A percentile compares a stretch with the other conserved stretches of the same genome.
phyloP scores from a whole-genome alignment of 2,888 invertebrate species.

The Alcis repandata region DNA sequence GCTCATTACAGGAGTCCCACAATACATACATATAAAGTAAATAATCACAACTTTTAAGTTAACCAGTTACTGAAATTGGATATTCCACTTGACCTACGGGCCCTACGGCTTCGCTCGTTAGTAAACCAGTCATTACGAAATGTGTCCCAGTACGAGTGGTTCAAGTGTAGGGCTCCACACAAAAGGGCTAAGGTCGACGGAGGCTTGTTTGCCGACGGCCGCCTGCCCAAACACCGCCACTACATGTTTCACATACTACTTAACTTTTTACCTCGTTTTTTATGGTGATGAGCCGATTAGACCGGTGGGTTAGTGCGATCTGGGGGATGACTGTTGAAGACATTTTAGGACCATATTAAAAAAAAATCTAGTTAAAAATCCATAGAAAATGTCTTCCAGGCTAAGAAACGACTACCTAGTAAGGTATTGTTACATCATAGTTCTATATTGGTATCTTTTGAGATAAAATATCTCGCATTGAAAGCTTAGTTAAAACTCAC shows the following conservation, averaged over 20 bases:
- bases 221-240: constrained; percentile 56
- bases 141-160: constrained; percentile 5
- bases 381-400: too few relatives aligned
- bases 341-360: too few relatives aligned
- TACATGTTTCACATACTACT: constrained; percentile 64
- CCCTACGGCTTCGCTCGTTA: constrained; percentile 2
- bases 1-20: too few relatives aligned
- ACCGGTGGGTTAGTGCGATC: constrained; percentile 28
- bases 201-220: constrained; percentile 56
- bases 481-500: too few relatives aligned
- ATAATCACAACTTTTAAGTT: too few relatives aligned
- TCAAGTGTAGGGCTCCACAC: constrained; percentile 24
- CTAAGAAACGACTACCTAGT: too few relatives aligned
- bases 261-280: constrained; percentile 54
- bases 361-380: too few relatives aligned
- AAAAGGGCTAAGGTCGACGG: constrained; percentile 32
- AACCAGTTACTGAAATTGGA: too few relatives aligned
- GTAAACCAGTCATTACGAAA: constrained; percentile 17
- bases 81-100: constrained; percentile 1
- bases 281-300: constrained; percentile 43
- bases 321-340: not conserved
- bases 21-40: too few relatives aligned
- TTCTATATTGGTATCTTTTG: too few relatives aligned
- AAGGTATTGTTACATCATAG: too few relatives aligned
- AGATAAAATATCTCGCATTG: too few relatives aligned